phyloP scores from a whole-genome alignment of 2,797 vertebrate genomes.

The Caiman crocodilus region DNA sequence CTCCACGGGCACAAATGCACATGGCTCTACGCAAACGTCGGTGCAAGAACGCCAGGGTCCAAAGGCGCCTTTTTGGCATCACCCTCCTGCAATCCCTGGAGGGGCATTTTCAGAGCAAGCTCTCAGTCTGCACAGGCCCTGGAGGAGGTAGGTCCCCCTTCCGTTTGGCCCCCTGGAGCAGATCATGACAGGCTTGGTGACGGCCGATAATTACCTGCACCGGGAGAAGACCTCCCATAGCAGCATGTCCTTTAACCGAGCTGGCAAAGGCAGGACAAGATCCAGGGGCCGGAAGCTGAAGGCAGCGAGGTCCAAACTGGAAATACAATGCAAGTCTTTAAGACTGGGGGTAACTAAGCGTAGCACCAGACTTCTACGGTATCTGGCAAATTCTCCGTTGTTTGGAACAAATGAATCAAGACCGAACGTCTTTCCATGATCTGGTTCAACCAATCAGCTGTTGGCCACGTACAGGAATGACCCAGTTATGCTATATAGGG shows the following conservation, averaged over 20 bases:
- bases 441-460: not conserved
- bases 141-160: not conserved
- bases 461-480: not conserved
- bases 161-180: not conserved
- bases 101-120: not conserved
- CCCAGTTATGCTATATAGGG: fast-evolving
- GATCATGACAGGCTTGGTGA: not conserved
- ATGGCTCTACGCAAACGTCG: not conserved
- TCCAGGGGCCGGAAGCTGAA: not conserved
- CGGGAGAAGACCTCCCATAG: not conserved
- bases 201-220: not conserved
- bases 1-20: fast-evolving
- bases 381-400: not conserved
- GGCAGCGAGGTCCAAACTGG: not conserved
- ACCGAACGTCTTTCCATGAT: not conserved
- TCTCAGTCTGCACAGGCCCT: not conserved
- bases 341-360: not conserved
- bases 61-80: not conserved
- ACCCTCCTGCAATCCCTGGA: not conserved
- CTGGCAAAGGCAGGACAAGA: not conserved
- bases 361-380: not conserved
- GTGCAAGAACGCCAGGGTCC: not conserved
- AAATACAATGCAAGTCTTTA: not conserved
- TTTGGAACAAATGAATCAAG: not conserved
- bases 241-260: not conserved